Conservation (phyloP, 2,888 invertebrate species). For the Tenthredo mesomela region DNA sequence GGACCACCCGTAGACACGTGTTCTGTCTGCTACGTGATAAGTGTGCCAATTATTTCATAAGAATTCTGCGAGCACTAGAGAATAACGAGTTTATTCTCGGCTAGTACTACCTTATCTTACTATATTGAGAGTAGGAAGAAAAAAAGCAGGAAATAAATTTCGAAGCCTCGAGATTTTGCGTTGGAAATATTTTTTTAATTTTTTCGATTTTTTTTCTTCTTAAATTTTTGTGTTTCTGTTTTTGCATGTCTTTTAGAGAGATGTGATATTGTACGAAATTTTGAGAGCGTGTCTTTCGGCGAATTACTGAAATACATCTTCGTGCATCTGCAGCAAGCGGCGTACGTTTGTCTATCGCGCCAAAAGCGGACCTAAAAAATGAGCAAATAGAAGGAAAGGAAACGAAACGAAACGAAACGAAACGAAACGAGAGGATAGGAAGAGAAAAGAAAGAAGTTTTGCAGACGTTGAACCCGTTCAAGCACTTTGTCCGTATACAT, state of each 20-base stretch:
- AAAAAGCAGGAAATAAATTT: not conserved
- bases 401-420: not conserved
- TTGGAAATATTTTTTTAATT: too few relatives aligned
- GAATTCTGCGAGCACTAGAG: not conserved
- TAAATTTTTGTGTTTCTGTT: not conserved
- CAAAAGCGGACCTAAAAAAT: constrained; percentile 38
- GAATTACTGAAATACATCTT: constrained; percentile 13
- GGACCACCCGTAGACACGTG: constrained; percentile 26
- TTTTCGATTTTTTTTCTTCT: not conserved
- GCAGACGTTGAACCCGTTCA: constrained; percentile 50
- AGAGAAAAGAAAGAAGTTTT: not conserved
- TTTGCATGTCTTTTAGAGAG: not conserved
- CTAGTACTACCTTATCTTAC: not conserved
- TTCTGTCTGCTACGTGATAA: constrained; percentile 32
- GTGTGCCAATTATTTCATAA: constrained; percentile 34
- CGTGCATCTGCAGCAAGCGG: too few relatives aligned
- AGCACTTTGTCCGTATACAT: constrained; percentile 11
- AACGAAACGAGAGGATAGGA: not conserved
- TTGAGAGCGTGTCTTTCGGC: not conserved
- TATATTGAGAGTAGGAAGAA: not conserved
- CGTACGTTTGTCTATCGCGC: constrained; percentile 46
- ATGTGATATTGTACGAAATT: not conserved
- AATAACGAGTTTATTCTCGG: constrained; percentile 22
- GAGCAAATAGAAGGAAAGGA: not conserved
- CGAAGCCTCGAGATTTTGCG: not conserved